phyloP scores from a whole-genome alignment of 2,888 invertebrate genomes.

The Molorchus minor region DNA sequence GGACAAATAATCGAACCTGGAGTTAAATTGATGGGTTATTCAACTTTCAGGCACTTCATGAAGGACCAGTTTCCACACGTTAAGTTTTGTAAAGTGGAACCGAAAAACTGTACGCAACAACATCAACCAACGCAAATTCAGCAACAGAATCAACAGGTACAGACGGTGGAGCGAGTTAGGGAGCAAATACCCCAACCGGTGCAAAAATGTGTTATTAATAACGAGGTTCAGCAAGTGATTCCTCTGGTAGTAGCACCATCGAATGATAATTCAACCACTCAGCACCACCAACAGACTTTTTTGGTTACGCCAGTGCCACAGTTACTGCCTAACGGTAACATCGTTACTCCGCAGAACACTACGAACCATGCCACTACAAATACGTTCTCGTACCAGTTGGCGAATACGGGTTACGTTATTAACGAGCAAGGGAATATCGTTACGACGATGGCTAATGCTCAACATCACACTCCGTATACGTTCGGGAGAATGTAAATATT shows the following conservation, averaged over 20 bases:
- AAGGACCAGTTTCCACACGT: slow-evolving; percentile 83
- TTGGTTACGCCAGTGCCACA: slow-evolving; percentile 74
- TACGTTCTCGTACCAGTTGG: slow-evolving; percentile 61
- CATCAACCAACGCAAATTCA: slow-evolving; percentile 58
- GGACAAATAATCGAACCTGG: slow-evolving; percentile 75
- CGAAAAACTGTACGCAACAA: slow-evolving; percentile 65
- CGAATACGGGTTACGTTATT: slow-evolving; percentile 62
- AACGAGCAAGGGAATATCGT: slow-evolving; percentile 63
- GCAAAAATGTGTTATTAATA: slow-evolving; percentile 69
- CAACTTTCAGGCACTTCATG: slow-evolving; percentile 82
- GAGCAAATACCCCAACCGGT: slow-evolving; percentile 61
- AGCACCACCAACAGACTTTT: slow-evolving; percentile 71
- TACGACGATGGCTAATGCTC: slow-evolving; percentile 61
- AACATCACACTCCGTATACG: slow-evolving; percentile 60
- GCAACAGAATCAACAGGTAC: slow-evolving; percentile 59
- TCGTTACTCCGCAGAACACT: slow-evolving; percentile 57
- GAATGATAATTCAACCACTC: slow-evolving; percentile 51
- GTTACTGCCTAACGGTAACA: slow-evolving; percentile 65
- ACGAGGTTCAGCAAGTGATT: slow-evolving; percentile 69
- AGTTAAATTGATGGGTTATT: slow-evolving; percentile 81
- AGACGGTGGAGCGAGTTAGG: slow-evolving; percentile 64
- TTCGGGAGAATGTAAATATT: slow-evolving; percentile 60
- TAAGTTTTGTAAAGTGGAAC: slow-evolving; percentile 72
- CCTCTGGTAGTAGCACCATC: slow-evolving; percentile 70
- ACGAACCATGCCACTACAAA: slow-evolving; percentile 57